Base-by-base conservation (phyloP, 2,888 invertebrate species). In the Dione vanillae region DNA sequence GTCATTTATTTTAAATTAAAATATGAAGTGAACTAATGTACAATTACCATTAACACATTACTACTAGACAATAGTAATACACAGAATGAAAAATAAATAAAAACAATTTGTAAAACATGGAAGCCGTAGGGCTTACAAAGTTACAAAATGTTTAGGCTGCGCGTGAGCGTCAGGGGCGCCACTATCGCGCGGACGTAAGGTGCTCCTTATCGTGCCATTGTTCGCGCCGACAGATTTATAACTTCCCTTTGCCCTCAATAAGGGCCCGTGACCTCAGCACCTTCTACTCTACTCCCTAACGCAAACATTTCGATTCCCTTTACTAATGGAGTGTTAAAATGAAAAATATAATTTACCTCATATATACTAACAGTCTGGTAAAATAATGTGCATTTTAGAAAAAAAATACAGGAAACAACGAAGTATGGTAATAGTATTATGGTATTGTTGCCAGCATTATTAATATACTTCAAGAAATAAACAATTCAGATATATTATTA, bases 181-280 rank as follows among this genome's bases (percentile, higher is more conserved):
- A 69, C 77, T 86, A 85, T 85, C 85, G 82, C 85, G 82, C 86
- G 78, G 82, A 73, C 77, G 89, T 87, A 90, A 91, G 90, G 91
- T 92, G 91, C 84, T 85, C 86, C 85, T 91, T 92, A 93, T 92
- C 92, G 92, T 87, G 79, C 89, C 87, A 93, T 93, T 92, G 92
- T 92, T 92, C 89, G 85, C 89, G 86, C 85, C 90, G 89, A 91
- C 90, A 92, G 92, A 92, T 93, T 93, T 93, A 93, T 90, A 89
- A 89, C 92, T 93, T 93, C 93, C 93, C 90, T 89, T 92, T 91
- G 93, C 85, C 92, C 93, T 89, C 88, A 91, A 93, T 92, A 92
- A 92, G 92, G 93, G 91, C 90, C 88, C 89, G 86, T 87, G 91
- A 92, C 89, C 91, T 85, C 86, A 77, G 78, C 82, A 82, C 85